Conservation (phyloP, 1,140 invertebrate species). For the Drosophila albomicans region DNA sequence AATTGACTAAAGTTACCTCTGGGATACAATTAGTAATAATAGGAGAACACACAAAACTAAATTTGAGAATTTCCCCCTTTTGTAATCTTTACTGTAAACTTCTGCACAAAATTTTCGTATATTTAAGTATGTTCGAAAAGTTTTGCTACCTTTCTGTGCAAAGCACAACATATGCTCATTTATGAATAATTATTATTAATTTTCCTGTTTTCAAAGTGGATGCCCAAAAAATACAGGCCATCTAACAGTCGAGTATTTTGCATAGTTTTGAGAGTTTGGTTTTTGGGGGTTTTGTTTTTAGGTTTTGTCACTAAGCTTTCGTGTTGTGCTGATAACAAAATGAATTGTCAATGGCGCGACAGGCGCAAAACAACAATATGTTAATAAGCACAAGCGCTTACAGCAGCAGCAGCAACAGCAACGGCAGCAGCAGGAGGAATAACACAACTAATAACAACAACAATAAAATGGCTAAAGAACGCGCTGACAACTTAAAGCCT, state of each 20-base stretch:
- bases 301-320: slow-evolving; percentile 54
- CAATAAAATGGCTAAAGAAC: slow-evolving; percentile 67
- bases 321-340: slow-evolving; percentile 63
- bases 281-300: slow-evolving; percentile 43
- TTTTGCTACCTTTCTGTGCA: not conserved
- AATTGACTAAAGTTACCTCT: not conserved
- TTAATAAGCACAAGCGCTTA: slow-evolving; percentile 68
- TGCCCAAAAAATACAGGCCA: slow-evolving; percentile 8
- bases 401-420: slow-evolving; percentile 29
- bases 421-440: not conserved
- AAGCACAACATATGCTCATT: not conserved
- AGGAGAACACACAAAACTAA: not conserved
- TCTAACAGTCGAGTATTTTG: not conserved
- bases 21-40: no score
- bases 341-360: slow-evolving; percentile 76
- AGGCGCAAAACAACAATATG: slow-evolving; percentile 68
- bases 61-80: not conserved
- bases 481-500: slow-evolving; percentile 80
- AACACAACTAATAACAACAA: slow-evolving; percentile 4
- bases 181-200: not conserved
- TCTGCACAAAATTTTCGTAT: not conserved
- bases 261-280: not conserved
- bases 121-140: not conserved
- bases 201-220: not conserved
- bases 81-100: not conserved